phyloP scores from a whole-genome alignment of 37 sponge, comb jelly and placozoan species.

The Aphrocallistes beatrix region DNA sequence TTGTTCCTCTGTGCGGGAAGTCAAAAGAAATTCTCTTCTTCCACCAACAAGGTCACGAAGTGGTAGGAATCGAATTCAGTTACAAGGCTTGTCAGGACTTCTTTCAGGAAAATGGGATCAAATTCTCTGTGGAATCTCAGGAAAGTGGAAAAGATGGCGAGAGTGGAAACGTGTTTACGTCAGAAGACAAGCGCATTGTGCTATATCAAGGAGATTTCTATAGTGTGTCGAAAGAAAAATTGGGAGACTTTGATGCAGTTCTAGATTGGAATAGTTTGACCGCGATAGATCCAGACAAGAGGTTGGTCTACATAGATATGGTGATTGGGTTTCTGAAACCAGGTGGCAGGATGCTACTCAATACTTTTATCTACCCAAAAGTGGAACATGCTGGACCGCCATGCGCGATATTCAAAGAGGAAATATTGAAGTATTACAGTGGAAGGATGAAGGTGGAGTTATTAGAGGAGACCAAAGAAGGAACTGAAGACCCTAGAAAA shows the following conservation, averaged over 20 bases:
- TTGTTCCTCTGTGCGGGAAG: neutral
- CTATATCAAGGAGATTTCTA: neutral
- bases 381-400: neutral
- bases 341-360: conserved; percentile 2
- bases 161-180: neutral
- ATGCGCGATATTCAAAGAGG: neutral
- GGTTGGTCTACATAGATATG: neutral
- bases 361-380: neutral
- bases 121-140: neutral
- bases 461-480: neutral
- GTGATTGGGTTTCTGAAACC: neutral
- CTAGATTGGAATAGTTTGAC: conserved; percentile 11
- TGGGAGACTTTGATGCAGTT: neutral
- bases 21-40: neutral
- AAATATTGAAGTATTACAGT: neutral
- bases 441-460: conserved; percentile 4
- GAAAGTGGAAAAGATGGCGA: too few species aligned
- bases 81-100: neutral
- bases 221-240: neutral
- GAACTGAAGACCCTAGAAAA: neutral
- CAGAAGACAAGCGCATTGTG: neutral
- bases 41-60: neutral
- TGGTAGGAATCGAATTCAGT: neutral
- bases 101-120: neutral
- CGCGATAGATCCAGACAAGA: neutral